Evolutionary conservation across 2,797 vertebrate species (phyloP).

Genomic region (Vireo griseus): DNA sequence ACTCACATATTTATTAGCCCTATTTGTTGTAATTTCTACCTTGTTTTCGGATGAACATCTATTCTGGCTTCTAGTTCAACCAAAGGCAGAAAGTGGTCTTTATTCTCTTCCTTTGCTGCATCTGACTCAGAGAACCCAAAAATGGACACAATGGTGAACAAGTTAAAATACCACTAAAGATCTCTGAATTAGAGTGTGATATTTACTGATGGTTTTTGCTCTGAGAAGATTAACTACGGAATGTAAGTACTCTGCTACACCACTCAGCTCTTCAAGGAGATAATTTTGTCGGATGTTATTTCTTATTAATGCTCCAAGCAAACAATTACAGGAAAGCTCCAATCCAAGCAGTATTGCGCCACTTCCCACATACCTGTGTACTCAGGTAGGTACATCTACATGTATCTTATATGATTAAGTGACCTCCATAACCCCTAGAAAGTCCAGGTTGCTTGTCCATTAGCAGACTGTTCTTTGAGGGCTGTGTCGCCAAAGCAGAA

Average conservation of each 20-base stretch:
- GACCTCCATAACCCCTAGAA: neutral
- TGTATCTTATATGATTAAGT: slow-evolving; percentile 12
- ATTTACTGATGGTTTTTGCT: neutral
- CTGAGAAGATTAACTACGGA: neutral
- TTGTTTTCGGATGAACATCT: neutral
- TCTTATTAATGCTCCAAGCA: neutral
- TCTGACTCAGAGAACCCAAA: neutral
- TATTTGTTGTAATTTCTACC: neutral
- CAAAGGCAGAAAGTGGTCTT: neutral
- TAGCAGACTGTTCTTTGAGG: neutral
- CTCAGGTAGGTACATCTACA: neutral
- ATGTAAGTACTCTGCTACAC: neutral
- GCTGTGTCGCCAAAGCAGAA: neutral
- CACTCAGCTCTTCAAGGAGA: neutral
- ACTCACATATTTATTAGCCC: neutral
- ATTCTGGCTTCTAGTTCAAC: neutral
- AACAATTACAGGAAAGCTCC: slow-evolving; percentile 10
- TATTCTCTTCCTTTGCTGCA: neutral
- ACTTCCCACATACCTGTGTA: neutral
- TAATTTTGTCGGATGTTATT: neutral
- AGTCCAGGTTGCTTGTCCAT: slow-evolving; percentile 29
- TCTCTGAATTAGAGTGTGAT: neutral
- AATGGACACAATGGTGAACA: neutral
- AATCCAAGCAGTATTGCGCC: slow-evolving; percentile 3
- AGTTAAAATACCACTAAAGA: neutral